These are phyloP conservation scores for Melipona beecheii DNA, from an alignment of 2,888 invertebrate species.

Conservation along the genomic window DNA sequence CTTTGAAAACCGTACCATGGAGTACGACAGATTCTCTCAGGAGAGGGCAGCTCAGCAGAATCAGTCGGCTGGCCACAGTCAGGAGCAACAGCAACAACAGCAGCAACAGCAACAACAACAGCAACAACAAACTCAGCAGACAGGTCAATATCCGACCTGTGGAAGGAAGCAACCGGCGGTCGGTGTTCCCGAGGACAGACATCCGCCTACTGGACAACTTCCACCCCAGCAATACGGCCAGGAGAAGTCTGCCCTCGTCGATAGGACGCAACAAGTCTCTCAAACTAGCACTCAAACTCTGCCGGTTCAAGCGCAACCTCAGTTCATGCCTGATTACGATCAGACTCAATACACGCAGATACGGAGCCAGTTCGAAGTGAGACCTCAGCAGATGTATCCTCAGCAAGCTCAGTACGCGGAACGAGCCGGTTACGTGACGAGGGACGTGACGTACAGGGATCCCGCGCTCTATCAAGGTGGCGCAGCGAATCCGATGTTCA, in stretches of 20 bases:
- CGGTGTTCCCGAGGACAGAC: constrained; percentile 76
- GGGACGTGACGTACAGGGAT: constrained; percentile 79
- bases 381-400: constrained; percentile 77
- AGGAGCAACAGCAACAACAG: constrained; percentile 37
- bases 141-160: constrained; percentile 63
- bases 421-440: constrained; percentile 79
- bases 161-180: constrained; percentile 73
- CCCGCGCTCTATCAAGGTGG: constrained; percentile 75
- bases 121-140: constrained; percentile 53
- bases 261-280: constrained; percentile 77
- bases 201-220: constrained; percentile 74
- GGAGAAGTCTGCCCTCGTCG: constrained; percentile 73
- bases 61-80: constrained; percentile 27
- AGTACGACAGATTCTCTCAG: constrained; percentile 74
- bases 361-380: constrained; percentile 78
- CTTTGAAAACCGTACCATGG: constrained; percentile 78
- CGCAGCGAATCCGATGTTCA: constrained; percentile 74
- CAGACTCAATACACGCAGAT: constrained; percentile 79
- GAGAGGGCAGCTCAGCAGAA: constrained; percentile 68
- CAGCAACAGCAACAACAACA: not conserved
- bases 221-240: constrained; percentile 75
- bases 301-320: constrained; percentile 80
- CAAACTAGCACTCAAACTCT: constrained; percentile 79
- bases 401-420: constrained; percentile 76
- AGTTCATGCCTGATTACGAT: constrained; percentile 78